Percentiles rank a stretch among this genome's conserved stretches.
Evolutionary conservation across 2,113 vertebrate species (phyloP).

Genomic region (Actinemys pallida): DNA sequence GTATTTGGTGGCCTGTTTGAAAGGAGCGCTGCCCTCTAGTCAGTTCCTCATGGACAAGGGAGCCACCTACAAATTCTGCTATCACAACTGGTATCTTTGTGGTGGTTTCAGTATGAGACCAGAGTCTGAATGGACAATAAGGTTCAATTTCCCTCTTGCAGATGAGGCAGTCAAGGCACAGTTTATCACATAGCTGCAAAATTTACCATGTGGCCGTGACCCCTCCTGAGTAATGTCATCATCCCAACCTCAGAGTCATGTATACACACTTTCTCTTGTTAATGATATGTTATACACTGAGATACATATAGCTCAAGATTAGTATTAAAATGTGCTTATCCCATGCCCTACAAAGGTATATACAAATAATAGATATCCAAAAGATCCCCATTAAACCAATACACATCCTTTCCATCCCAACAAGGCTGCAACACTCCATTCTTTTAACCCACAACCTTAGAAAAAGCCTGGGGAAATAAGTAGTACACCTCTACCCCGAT

Average conservation of each 20-base stretch:
- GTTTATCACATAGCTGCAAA: background rate
- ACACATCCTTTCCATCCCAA: background rate
- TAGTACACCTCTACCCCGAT: background rate
- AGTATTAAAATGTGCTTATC: background rate
- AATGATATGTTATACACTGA: rapidly evolving
- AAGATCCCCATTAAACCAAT: background rate
- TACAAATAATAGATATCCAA: background rate
- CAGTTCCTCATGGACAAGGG: background rate
- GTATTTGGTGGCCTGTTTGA: rapidly evolving
- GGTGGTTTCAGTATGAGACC: background rate
- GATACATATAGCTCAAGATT: background rate
- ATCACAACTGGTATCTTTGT: background rate
- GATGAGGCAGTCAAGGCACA: background rate
- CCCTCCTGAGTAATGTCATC: slow-evolving; percentile 24
- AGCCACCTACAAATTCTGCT: background rate
- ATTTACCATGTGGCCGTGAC: slow-evolving; percentile 35
- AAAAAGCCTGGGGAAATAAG: background rate
- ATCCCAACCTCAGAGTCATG: slow-evolving; percentile 9
- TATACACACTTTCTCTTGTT: background rate
- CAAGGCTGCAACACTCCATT: background rate
- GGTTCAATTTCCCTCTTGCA: background rate
- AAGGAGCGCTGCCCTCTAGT: background rate
- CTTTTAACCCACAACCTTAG: background rate
- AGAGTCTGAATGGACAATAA: background rate
- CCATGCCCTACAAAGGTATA: background rate